Conservation (phyloP, 2,797 vertebrate species). For the Sebastes matsubarae region DNA sequence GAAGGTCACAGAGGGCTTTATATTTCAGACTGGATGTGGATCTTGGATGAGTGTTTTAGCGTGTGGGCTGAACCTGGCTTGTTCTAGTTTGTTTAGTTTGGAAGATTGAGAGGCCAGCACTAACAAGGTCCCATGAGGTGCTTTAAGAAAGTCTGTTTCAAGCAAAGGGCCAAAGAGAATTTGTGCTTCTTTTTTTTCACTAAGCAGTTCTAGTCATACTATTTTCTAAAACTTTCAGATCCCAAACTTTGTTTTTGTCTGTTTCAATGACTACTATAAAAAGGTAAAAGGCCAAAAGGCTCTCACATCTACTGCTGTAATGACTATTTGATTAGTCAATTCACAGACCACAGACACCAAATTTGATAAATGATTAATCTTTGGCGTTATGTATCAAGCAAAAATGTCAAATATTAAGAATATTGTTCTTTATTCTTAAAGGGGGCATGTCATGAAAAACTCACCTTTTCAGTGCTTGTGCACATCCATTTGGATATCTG, state of each 20-base stretch:
- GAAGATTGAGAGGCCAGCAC: conserved; percentile 39
- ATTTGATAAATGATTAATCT: neutral
- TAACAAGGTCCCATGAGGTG: conserved; percentile 60
- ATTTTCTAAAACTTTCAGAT: conserved; percentile 1
- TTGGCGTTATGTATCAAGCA: neutral
- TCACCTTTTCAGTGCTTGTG: neutral
- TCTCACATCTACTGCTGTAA: neutral
- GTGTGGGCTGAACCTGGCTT: conserved; percentile 36
- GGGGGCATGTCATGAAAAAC: neutral
- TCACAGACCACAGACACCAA: neutral
- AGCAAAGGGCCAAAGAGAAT: conserved; percentile 19
- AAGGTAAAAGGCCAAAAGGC: neutral
- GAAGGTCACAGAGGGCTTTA: conserved; percentile 60
- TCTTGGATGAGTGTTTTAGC: conserved; percentile 41
- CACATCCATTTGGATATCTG: rapidly evolving
- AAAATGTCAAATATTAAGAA: neutral
- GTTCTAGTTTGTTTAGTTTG: conserved; percentile 44
- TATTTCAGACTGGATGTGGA: conserved; percentile 39
- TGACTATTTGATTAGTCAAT: neutral
- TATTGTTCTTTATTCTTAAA: too few species aligned
- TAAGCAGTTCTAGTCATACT: conserved; percentile 10
- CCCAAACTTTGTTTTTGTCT: neutral
- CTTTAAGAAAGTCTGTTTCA: conserved; percentile 44
- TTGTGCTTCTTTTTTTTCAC: neutral
- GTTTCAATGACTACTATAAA: neutral